phyloP scores from a whole-genome alignment of 2,888 invertebrate genomes.

The Leptura quadrifasciata region DNA sequence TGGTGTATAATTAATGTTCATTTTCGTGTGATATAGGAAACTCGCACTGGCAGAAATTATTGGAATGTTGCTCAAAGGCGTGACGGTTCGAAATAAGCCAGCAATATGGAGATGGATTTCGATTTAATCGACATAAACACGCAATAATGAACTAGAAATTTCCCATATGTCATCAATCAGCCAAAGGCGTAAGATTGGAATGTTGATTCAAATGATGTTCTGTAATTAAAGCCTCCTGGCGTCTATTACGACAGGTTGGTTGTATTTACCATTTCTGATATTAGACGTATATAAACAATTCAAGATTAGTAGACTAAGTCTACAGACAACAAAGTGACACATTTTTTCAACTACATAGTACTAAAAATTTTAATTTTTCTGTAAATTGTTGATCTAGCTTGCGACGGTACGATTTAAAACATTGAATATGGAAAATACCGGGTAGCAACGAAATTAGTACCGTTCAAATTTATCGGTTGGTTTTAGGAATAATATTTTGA shows the following conservation, averaged over 20 bases:
- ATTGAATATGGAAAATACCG: no score
- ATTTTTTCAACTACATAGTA: no score
- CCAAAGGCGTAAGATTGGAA: slow-evolving; percentile 30
- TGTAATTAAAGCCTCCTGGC: neutral
- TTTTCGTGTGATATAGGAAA: slow-evolving; percentile 51
- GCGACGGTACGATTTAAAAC: no score
- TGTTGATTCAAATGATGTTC: slow-evolving; percentile 1
- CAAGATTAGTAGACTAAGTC: no score
- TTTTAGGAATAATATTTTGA: no score
- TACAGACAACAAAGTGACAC: no score
- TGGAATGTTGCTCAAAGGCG: slow-evolving; percentile 43
- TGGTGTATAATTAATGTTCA: slow-evolving; percentile 53
- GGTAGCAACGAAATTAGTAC: no score
- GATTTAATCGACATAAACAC: slow-evolving; percentile 44
- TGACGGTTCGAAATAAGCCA: slow-evolving; percentile 40
- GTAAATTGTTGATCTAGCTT: no score
- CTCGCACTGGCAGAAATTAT: slow-evolving; percentile 43
- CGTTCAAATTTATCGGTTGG: no score
- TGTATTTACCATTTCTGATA: no score
- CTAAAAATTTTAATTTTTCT: no score
- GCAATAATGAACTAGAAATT: slow-evolving; percentile 42
- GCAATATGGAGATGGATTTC: slow-evolving; percentile 43
- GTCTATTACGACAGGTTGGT: neutral
- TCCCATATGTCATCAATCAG: slow-evolving; percentile 44
- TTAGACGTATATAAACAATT: no score